Base-by-base conservation (phyloP, 2,113 vertebrate species). In the Pelecanoides urinatrix region DNA sequence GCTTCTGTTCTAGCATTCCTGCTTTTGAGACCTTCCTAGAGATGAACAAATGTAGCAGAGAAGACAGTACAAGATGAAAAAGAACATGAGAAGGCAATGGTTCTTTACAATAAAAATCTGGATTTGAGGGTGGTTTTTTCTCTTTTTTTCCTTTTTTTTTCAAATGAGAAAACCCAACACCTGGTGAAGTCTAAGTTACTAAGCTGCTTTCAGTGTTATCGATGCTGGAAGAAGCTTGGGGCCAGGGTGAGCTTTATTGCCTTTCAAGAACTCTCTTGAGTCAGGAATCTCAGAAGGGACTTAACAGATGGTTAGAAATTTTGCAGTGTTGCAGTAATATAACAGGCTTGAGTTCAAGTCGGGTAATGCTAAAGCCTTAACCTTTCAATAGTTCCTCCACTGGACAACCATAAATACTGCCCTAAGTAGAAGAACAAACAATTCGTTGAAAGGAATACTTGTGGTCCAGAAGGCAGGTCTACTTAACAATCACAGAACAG, bases 101-200 rank as follows among this genome's bases (percentile, higher is more conserved):
- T 14, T 45, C 36, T 50, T 90, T 65, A 56, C 40, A 79, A 40
- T 34, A 75, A 68, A 77, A 86, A 59, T 13, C 10, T 38, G 21
- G 12, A 56, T 72, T 75, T 65, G 5, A 50, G 16, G 1, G 6
- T 8, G 59, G 3, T 1, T 49, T 21, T 13, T 34, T 32, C 36
- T 6, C 0, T 18, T n/a, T 16, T 38, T 8, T 7, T 20, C 6
- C 3, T 32, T 3, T 10, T 21, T 61, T 18, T 29, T 1, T 52
- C 44, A 13, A 5, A 38, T 30, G 44, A 75, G 19, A 92, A 91
- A 82, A 79, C 36, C 2, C 36, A 76, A 53, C 25, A 50, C 3
- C n/a, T 12, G 9, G 8, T 32, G 38, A 74, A 32, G 11, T 5
- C 61, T 32, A 82, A n/a, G 11, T 49, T 58, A 73, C 13, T 73